Evolutionary conservation across 2,797 vertebrate species (phyloP).

Genomic region (Scarus forsteni): DNA sequence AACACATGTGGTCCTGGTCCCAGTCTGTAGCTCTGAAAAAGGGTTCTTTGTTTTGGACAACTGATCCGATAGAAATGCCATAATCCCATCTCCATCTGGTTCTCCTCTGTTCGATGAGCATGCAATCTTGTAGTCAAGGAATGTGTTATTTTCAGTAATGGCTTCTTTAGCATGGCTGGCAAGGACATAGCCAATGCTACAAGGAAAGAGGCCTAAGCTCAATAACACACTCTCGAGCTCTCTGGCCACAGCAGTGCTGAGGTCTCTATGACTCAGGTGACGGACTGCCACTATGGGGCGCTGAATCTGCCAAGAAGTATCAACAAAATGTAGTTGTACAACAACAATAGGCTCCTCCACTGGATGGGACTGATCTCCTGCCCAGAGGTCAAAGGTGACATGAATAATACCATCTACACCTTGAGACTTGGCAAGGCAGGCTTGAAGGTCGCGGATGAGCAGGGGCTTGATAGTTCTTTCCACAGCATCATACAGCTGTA

Average conservation of each 20-base stretch:
- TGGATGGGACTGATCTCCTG: conserved; percentile 51
- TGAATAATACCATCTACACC: conserved; percentile 69
- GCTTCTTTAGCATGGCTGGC: conserved; percentile 80
- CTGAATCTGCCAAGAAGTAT: conserved; percentile 78
- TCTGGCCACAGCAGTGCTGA: conserved; percentile 56
- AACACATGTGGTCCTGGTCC: conserved; percentile 72
- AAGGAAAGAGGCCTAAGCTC: conserved; percentile 83
- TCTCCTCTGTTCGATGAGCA: conserved; percentile 75
- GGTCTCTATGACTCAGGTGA: conserved; percentile 70
- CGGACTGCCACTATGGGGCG: conserved; percentile 83
- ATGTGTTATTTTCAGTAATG: conserved; percentile 72
- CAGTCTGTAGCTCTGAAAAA: conserved; percentile 76
- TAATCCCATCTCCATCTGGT: conserved; percentile 76
- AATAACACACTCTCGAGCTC: conserved; percentile 84
- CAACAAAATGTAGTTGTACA: conserved; percentile 84
- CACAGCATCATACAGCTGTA: conserved; percentile 83
- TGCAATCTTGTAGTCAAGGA: conserved; percentile 84
- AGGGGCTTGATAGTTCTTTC: conserved; percentile 83
- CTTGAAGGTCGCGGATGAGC: conserved; percentile 83
- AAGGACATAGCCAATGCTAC: conserved; percentile 81
- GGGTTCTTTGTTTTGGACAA: conserved; percentile 51
- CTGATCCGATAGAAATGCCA: conserved; percentile 77
- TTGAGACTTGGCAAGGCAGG: conserved; percentile 58
- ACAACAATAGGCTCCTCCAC: conserved; percentile 66
- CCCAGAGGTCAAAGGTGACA: conserved; percentile 83